Conservation (phyloP, 1,140 invertebrate species). For the Brachionus koreanus region DNA sequence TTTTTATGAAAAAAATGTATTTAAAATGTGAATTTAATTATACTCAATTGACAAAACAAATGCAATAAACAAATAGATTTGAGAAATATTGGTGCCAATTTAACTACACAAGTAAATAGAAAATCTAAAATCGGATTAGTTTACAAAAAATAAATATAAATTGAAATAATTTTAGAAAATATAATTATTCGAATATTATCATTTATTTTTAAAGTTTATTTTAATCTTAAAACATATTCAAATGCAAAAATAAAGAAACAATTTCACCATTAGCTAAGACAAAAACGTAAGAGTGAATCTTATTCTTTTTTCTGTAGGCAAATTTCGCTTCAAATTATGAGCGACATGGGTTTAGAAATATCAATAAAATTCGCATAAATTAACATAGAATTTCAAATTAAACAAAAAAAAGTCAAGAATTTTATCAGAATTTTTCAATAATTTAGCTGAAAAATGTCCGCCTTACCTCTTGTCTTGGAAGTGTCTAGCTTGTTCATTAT, state of each 20-base stretch:
- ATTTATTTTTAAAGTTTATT: neutral
- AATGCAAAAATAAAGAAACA: constrained; percentile 1
- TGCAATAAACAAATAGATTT: neutral
- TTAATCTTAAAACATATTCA: neutral
- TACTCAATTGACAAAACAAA: neutral
- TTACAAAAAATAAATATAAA: neutral
- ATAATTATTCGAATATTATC: neutral
- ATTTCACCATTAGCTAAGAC: neutral
- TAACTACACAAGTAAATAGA: neutral
- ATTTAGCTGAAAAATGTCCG: constrained; percentile 5
- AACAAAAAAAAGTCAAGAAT: neutral
- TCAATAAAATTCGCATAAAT: neutral
- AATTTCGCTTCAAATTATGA: constrained; percentile 1
- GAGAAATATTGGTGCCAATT: neutral
- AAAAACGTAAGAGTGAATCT: constrained; percentile 1
- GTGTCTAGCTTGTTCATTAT: constrained; percentile 4
- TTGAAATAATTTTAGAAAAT: neutral
- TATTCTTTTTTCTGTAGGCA: neutral
- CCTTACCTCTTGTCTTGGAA: constrained; percentile 26
- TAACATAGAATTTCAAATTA: neutral
- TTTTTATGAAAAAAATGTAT: neutral
- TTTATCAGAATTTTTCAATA: neutral
- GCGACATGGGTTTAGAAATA: neutral
- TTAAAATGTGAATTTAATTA: neutral
- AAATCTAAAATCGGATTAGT: neutral